These are phyloP conservation scores for Amia ocellicauda DNA, from an alignment of 2,113 vertebrate species.

Conservation along the genomic window DNA sequence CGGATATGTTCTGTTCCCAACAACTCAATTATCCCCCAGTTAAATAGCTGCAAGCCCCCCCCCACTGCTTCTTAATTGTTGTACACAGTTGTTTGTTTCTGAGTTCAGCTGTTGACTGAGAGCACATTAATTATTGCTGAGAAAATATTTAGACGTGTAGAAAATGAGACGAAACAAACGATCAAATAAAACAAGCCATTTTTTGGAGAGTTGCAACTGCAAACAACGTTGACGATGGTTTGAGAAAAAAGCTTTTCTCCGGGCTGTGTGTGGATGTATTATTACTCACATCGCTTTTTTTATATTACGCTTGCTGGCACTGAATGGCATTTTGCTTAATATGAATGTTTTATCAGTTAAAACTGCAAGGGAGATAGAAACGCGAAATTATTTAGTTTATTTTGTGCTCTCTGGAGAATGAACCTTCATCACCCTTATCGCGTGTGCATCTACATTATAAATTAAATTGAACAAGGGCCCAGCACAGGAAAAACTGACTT, in stretches of 20 bases:
- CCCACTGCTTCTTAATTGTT: conserved; percentile 38
- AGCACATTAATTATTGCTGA: conserved; percentile 50
- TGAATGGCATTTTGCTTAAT: conserved; percentile 51
- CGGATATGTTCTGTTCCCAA: conserved; percentile 56
- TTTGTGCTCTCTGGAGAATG: conserved; percentile 39
- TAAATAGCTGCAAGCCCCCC: conserved; percentile 23
- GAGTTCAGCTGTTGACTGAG: conserved; percentile 44
- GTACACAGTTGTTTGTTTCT: conserved; percentile 37
- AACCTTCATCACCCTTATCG: conserved; percentile 50
- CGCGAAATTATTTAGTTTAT: conserved; percentile 40
- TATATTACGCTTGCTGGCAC: conserved; percentile 46
- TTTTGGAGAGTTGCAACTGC: conserved; percentile 1
- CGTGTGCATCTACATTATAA: conserved; percentile 51
- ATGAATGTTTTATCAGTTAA: conserved; percentile 54
- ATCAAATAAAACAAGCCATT: conserved; percentile 36
- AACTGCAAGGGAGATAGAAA: conserved; percentile 35
- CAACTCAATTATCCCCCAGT: conserved; percentile 44
- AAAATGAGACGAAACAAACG: conserved; percentile 44
- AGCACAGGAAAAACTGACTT: conserved; percentile 35
- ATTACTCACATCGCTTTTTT: conserved; percentile 45
- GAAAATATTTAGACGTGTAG: conserved; percentile 47
- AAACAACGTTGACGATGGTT: not conserved
- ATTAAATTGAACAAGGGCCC: conserved; percentile 61
- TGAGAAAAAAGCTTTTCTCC: conserved; percentile 36
- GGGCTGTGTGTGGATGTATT: conserved; percentile 41